Conservation (phyloP, 2,888 invertebrate genomes). For the Cerastis rubricosa region DNA sequence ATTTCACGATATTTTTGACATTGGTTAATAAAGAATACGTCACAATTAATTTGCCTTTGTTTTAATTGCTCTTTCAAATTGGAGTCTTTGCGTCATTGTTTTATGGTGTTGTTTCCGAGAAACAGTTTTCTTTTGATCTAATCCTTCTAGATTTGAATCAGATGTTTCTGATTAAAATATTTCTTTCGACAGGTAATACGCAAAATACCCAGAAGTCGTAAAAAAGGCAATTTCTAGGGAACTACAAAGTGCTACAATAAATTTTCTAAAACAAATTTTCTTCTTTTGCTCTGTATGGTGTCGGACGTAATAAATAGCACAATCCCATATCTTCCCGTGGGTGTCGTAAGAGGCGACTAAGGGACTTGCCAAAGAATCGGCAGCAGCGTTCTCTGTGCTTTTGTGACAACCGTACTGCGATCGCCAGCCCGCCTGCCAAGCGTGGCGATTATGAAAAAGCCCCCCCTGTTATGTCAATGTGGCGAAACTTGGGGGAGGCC, state of each 20-base stretch:
- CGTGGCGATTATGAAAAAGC: too few relatives aligned
- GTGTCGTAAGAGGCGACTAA: too few relatives aligned
- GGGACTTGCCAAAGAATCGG: too few relatives aligned
- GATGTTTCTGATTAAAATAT: background rate
- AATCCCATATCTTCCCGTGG: too few relatives aligned
- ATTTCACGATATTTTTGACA: conserved; percentile 34
- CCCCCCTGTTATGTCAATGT: too few relatives aligned
- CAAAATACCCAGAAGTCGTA: background rate
- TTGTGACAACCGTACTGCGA: too few relatives aligned
- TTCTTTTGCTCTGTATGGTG: too few relatives aligned
- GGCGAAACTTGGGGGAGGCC: too few relatives aligned
- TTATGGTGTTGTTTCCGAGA: background rate
- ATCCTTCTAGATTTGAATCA: background rate
- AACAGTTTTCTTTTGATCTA: background rate
- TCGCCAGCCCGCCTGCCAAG: too few relatives aligned
- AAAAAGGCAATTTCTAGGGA: conserved; percentile 6
- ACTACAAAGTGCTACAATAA: background rate
- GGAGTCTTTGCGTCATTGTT: conserved; percentile 15
- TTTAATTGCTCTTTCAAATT: conserved; percentile 31
- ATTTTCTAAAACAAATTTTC: background rate
- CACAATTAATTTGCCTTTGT: conserved; percentile 19
- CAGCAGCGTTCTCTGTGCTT: too few relatives aligned
- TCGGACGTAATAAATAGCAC: too few relatives aligned
- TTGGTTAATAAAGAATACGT: conserved; percentile 4
- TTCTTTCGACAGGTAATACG: background rate